Conservation (phyloP, 1,140 invertebrate species). For the Papilio polyxenes region DNA sequence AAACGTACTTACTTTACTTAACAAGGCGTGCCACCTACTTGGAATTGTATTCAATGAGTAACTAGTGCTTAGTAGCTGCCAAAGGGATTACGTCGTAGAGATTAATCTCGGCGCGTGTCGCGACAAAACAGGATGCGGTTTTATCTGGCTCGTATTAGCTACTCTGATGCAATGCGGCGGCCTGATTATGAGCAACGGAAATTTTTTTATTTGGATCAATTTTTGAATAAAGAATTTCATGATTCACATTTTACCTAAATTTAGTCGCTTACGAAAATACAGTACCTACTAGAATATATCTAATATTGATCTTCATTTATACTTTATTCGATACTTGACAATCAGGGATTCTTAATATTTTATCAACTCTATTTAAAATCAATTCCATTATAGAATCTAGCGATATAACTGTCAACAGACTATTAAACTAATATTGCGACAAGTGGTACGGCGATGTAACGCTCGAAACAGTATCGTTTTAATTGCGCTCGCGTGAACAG, state of each 20-base stretch:
- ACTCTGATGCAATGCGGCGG: slow-evolving; percentile 12
- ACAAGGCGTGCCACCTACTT: slow-evolving; percentile 45
- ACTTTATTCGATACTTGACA: no score
- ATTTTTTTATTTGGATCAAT: neutral
- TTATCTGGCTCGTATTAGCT: slow-evolving; percentile 15
- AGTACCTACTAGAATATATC: neutral
- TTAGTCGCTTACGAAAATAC: neutral
- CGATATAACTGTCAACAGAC: slow-evolving; percentile 44
- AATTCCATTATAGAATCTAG: slow-evolving; percentile 22
- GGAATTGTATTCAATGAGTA: slow-evolving; percentile 50
- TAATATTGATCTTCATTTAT: neutral
- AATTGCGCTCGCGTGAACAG: slow-evolving; percentile 63
- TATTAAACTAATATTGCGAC: slow-evolving; percentile 51
- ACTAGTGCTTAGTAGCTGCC: slow-evolving; percentile 51
- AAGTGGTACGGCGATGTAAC: slow-evolving; percentile 42
- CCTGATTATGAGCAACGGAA: slow-evolving; percentile 7
- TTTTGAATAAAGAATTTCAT: neutral
- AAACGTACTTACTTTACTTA: slow-evolving; percentile 26
- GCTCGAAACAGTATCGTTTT: slow-evolving; percentile 55
- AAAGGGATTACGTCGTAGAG: slow-evolving; percentile 45
- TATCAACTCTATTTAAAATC: neutral
- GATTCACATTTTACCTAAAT: no score
- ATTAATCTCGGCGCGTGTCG: slow-evolving; percentile 47
- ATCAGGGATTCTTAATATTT: neutral
- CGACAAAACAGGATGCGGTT: slow-evolving; percentile 46